phyloP scores from a whole-genome alignment of 2,888 invertebrate species.

The Blomia tropicalis region DNA sequence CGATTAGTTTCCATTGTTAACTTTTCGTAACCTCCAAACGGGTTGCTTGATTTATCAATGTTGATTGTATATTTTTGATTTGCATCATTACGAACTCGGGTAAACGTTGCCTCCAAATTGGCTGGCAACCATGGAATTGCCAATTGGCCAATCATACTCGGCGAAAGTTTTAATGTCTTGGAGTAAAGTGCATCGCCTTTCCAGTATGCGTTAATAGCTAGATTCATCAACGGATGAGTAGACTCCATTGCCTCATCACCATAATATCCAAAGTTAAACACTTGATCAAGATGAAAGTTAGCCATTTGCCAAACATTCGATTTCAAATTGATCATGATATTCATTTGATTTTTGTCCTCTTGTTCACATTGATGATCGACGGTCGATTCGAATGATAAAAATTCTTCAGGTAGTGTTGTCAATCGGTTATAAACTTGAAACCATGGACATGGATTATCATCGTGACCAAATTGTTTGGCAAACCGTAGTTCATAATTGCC shows the following conservation, averaged over 20 bases:
- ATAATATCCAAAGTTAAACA: background rate
- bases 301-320: background rate
- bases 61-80: background rate
- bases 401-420: background rate
- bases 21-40: background rate
- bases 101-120: background rate
- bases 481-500: background rate
- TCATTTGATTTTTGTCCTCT: background rate
- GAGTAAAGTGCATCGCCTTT: slow-evolving; percentile 2
- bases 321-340: background rate
- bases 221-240: background rate
- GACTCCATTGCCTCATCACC: background rate
- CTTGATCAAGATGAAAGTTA: slow-evolving; percentile 8
- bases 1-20: background rate
- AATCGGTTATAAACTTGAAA: background rate
- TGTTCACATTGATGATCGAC: background rate
- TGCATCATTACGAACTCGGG: background rate
- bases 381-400: background rate
- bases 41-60: background rate
- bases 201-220: background rate
- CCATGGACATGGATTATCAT: background rate
- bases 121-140: background rate
- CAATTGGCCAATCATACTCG: background rate
- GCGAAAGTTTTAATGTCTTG: background rate
- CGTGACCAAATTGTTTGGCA: background rate